Evolutionary conservation across 2,888 invertebrate genomes (phyloP).

Genomic region (Campoplex nolae): DNA sequence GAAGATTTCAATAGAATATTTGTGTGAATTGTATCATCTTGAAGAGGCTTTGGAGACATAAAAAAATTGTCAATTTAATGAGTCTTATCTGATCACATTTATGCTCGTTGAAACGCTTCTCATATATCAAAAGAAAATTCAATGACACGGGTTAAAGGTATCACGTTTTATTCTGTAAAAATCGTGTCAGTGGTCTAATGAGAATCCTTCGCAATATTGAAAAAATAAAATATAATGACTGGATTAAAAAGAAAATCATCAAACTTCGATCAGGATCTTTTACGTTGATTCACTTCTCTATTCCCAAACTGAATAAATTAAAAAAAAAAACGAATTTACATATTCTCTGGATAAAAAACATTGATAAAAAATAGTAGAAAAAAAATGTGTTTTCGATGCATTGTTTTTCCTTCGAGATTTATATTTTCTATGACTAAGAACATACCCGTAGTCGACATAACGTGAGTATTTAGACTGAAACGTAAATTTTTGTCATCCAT

Average conservation of each 20-base stretch:
- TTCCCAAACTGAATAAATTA: not conserved
- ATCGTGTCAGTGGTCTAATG: too few relatives aligned
- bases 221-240: not conserved
- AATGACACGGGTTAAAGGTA: not conserved
- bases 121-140: not conserved
- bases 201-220: not conserved
- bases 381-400: too few relatives aligned
- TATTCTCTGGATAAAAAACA: not conserved
- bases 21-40: not conserved
- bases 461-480: not conserved
- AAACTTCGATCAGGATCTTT: not conserved
- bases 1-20: not conserved
- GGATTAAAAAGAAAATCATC: not conserved
- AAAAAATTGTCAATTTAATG: not conserved
- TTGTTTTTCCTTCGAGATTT: not conserved
- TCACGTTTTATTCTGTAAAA: too few relatives aligned
- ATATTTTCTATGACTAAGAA: not conserved
- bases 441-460: not conserved
- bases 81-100: not conserved
- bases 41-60: not conserved
- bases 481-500: not conserved
- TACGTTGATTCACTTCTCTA: not conserved
- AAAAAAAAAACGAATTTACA: not conserved
- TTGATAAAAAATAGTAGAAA: not conserved
- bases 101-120: too few relatives aligned